A percentile compares a stretch with the other conserved stretches of the same genome.
Conservation (phyloP, 2,113 vertebrate species). For the Eurypyga helias region DNA sequence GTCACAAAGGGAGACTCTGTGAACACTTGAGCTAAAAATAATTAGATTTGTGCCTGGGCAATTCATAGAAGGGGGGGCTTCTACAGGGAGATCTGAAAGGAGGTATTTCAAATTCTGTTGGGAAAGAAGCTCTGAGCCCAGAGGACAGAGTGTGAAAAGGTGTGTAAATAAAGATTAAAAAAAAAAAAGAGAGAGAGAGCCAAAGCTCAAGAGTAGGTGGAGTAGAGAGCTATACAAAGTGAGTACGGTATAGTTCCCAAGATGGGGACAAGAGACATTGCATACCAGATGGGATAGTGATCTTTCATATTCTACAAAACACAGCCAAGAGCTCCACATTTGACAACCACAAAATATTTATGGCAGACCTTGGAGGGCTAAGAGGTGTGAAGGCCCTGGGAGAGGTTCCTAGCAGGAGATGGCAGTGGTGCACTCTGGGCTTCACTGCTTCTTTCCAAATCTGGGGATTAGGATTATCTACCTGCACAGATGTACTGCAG, state of each 20-base stretch:
- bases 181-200: background rate
- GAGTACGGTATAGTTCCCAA: background rate
- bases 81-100: background rate
- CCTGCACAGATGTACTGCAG: background rate
- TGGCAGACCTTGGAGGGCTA: background rate
- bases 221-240: background rate
- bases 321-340: background rate
- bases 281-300: background rate
- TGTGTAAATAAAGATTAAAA: background rate
- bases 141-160: background rate
- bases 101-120: background rate
- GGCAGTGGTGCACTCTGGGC: background rate
- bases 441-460: background rate
- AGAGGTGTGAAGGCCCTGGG: background rate
- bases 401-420: background rate
- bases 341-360: background rate
- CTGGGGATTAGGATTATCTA: background rate
- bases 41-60: background rate
- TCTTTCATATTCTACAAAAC: background rate
- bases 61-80: background rate
- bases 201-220: background rate
- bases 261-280: background rate
- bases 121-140: background rate
- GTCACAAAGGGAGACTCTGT: background rate
- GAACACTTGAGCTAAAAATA: background rate